A percentile compares a stretch with the other conserved stretches of the same genome.
These are phyloP conservation scores for Sigmodon hispidus DNA, from an alignment of 2,113 vertebrate genomes.

Conservation along the genomic window DNA sequence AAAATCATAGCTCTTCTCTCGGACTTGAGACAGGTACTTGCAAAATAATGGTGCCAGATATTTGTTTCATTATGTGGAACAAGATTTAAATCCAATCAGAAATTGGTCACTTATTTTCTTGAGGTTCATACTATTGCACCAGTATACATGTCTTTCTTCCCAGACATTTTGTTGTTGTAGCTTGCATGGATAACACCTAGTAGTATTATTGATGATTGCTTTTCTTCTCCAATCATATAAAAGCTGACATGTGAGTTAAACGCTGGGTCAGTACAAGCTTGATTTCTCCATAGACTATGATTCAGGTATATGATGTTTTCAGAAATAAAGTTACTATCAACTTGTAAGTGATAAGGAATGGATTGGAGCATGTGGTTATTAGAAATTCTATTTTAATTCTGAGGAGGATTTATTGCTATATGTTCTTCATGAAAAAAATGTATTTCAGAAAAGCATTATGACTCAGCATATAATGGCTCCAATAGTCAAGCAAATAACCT, in stretches of 20 bases:
- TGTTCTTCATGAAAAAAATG: neutral
- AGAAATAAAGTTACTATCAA: neutral
- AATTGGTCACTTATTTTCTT: neutral
- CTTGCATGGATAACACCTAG: neutral
- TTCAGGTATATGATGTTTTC: neutral
- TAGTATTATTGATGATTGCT: neutral
- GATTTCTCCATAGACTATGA: neutral
- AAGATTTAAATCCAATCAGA: neutral
- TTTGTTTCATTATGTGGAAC: neutral
- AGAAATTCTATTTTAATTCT: neutral
- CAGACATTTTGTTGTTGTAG: neutral
- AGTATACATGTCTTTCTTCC: too few relatives aligned
- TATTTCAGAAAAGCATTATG: neutral
- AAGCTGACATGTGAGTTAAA: neutral
- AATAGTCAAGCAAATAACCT: too few relatives aligned
- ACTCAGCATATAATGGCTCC: neutral
- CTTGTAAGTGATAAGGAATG: neutral
- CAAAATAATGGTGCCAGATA: neutral
- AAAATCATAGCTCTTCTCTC: neutral
- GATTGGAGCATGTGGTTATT: neutral
- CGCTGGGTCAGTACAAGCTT: too few relatives aligned
- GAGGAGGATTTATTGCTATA: neutral
- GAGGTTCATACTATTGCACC: neutral
- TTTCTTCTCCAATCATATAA: neutral
- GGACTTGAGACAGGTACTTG: neutral